Conservation (phyloP, 2,113 vertebrate species). For the Nansenia antarctica region DNA sequence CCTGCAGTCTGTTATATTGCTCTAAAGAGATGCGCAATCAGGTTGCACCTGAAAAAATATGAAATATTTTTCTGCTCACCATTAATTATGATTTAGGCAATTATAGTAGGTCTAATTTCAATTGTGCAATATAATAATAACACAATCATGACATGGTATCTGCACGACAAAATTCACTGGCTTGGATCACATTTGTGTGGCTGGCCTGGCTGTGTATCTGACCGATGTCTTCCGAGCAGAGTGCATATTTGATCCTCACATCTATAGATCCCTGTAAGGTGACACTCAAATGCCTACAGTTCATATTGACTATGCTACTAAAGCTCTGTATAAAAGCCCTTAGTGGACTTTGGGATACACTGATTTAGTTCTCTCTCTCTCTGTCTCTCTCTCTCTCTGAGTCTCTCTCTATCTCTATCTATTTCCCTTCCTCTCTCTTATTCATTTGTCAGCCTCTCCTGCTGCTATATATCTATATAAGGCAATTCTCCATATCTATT, state of each 20-base stretch:
- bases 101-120: neutral
- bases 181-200: neutral
- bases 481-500: slow-evolving; percentile 16
- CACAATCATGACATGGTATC: neutral
- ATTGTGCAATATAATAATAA: neutral
- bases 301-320: too few relatives aligned
- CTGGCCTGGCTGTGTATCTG: neutral
- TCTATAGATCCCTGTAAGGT: neutral
- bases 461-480: slow-evolving; percentile 31
- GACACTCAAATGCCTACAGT: neutral
- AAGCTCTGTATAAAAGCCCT: neutral
- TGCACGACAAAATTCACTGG: neutral
- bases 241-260: neutral
- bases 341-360: neutral
- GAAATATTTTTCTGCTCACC: too few relatives aligned
- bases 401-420: neutral
- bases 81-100: too few relatives aligned
- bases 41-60: too few relatives aligned
- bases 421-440: neutral
- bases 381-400: neutral
- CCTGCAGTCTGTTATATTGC: too few relatives aligned
- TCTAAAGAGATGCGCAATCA: too few relatives aligned
- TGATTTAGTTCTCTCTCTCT: neutral
- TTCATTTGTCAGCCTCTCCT: slow-evolving; percentile 11
- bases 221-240: neutral